Evolutionary conservation across 1,140 invertebrate genomes (phyloP).

Genomic region (Goniozus legneri): DNA sequence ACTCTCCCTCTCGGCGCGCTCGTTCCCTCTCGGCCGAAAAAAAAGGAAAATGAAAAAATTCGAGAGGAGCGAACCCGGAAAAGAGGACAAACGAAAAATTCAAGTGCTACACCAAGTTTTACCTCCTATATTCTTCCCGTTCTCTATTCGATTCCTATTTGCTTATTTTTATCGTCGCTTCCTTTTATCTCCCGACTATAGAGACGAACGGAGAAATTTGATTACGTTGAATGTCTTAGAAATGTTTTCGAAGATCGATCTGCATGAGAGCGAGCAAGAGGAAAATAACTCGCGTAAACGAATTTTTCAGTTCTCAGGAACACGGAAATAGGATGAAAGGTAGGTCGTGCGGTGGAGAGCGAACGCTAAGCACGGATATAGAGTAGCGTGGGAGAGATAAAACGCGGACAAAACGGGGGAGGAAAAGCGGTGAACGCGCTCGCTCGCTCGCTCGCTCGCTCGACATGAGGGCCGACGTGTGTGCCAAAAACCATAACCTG

Average conservation of each 20-base stretch:
- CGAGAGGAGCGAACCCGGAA: neutral
- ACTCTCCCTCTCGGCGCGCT: constrained; percentile 22
- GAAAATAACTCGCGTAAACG: too few species aligned
- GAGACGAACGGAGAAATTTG: too few species aligned
- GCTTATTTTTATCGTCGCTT: too few species aligned
- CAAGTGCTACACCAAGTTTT: constrained; percentile 12
- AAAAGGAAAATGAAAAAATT: constrained; percentile 20
- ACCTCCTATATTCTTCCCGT: too few species aligned
- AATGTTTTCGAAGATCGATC: too few species aligned
- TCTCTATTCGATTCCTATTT: too few species aligned
- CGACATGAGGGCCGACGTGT: constrained; percentile 36
- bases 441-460: too few species aligned
- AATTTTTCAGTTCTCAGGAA: too few species aligned
- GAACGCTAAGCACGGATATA: constrained; percentile 7
- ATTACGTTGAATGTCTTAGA: too few species aligned
- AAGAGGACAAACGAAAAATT: constrained; percentile 23
- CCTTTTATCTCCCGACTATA: too few species aligned
- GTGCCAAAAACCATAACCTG: constrained; percentile 57
- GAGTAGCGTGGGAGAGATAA: constrained; percentile 14
- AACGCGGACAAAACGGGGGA: constrained; percentile 17
- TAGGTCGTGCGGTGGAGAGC: constrained; percentile 6
- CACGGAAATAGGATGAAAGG: too few species aligned
- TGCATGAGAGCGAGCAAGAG: too few species aligned
- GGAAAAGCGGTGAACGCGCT: constrained; percentile 16
- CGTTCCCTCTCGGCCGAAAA: constrained; percentile 13